phyloP scores from a whole-genome alignment of 2,797 vertebrate genomes.

The Oceanodroma leucorhoa region DNA sequence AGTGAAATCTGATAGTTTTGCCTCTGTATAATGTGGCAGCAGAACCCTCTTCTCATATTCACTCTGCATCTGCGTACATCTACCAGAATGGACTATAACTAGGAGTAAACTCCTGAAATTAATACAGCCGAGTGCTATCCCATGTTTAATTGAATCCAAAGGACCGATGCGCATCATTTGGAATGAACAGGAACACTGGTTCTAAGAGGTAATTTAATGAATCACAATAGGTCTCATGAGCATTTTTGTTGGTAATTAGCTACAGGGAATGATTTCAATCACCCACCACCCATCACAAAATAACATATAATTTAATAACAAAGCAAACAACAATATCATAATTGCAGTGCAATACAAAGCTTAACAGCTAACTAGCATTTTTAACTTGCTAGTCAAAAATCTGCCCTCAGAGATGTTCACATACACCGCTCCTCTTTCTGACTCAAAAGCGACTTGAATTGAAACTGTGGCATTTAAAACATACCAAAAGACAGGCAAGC shows the following conservation, averaged over 20 bases:
- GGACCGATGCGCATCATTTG: not conserved
- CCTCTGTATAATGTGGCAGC: accelerated
- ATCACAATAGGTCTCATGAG: slow-evolving; percentile 7
- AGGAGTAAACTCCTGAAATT: not conserved
- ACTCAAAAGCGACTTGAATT: not conserved
- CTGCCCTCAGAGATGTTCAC: not conserved
- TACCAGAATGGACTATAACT: not conserved
- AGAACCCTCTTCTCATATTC: not conserved
- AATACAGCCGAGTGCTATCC: not conserved
- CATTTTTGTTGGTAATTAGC: slow-evolving; percentile 11
- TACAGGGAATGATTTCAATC: not conserved
- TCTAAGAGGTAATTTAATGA: slow-evolving; percentile 1
- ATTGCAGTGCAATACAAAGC: not conserved
- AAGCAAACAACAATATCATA: not conserved
- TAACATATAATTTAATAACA: slow-evolving; percentile 8
- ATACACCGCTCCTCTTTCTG: accelerated
- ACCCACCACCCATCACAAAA: not conserved
- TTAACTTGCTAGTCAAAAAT: not conserved
- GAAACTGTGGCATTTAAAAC: not conserved
- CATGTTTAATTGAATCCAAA: not conserved
- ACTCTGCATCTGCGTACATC: not conserved
- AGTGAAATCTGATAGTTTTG: not conserved
- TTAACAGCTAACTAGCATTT: not conserved
- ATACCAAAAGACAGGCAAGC: not conserved
- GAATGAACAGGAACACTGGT: not conserved